Base-by-base conservation (phyloP, 2,113 vertebrate genomes). In the Canis aureus region DNA sequence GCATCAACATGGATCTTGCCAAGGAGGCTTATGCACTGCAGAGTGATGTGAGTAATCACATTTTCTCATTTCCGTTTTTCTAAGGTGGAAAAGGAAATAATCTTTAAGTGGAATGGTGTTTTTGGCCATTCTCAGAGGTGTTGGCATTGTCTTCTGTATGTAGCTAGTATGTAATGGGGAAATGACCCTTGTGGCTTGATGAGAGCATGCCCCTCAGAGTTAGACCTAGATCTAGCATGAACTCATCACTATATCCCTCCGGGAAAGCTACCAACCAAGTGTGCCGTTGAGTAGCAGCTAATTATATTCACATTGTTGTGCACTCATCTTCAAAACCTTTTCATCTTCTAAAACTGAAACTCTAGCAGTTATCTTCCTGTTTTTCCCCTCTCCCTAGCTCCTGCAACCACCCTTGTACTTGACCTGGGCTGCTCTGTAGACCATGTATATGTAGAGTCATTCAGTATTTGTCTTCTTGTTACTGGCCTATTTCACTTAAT, bases 1-100 rank as follows among this genome's bases (percentile, higher is more conserved):
- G 99, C 6, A 32, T 99, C 81, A 97, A 98, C 32, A 86, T 99
- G 96, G 99, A 99, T 19, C 97, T 98, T n/a, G 99, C 99, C 96
- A 99, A 99, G 98, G 99, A 99, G 96, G 98, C 99, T 13, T 99
- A 99, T 88, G 76, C 95, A 8, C 97, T 99, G 94, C 99, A 99
- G 98, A 99, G 99, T 25, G 98, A 99, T 9, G 99, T 99, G 96
- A 99, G 99, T 94, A 82, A 29, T 12, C 3, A 12, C 2, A 1
- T 32, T 97, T 64, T 90, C 55, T 59, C 82, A 27, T 7, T 20
- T 76, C 25, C 11, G 2, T 73, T 53, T 74, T 78, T 57, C 13
- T 3, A 80, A 89, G 59, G 15, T 38, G 22, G 85, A 59, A 78
- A 76, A 25, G 12, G 32, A 80, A 53, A 55, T 57, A 6, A 53